phyloP scores from a whole-genome alignment of 2,113 vertebrate species.

The Petromus typicus region DNA sequence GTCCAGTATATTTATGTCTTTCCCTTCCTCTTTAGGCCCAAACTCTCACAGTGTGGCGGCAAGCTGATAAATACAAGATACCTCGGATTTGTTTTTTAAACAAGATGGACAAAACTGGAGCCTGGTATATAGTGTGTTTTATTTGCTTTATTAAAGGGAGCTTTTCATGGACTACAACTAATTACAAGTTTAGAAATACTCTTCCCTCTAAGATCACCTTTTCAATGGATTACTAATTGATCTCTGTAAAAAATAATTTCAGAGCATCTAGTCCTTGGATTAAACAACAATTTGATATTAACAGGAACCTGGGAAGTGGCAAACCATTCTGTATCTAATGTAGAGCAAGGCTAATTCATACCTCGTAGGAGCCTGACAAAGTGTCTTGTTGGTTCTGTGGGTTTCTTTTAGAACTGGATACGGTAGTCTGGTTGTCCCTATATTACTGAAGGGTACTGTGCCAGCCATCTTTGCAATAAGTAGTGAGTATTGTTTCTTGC shows the following conservation, averaged over 20 bases:
- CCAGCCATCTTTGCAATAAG: background rate
- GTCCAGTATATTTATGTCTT: background rate
- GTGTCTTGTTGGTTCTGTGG: background rate
- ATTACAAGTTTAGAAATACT: constrained; percentile 18
- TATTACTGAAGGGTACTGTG: background rate
- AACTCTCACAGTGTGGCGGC: constrained; percentile 97
- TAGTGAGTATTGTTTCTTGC: background rate
- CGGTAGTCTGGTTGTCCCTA: background rate
- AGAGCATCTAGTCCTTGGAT: background rate
- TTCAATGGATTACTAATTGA: background rate
- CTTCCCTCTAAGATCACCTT: background rate
- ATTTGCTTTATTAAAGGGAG: constrained; percentile 24
- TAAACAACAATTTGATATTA: background rate
- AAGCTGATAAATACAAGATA: constrained; percentile 95
- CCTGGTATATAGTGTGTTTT: constrained; percentile 88
- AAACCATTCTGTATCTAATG: background rate
- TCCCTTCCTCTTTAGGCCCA: constrained; percentile 90
- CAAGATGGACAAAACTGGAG: constrained; percentile 98
- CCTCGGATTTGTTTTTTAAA: constrained; percentile 98
- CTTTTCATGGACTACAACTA: constrained; percentile 12
- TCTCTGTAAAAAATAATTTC: background rate
- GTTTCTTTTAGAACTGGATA: background rate
- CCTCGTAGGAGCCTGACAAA: background rate
- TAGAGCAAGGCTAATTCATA: background rate
- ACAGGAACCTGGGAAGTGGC: background rate